These are phyloP conservation scores for Galerucella pusilla DNA, from an alignment of 2,888 invertebrate genomes.

Conservation along the genomic window DNA sequence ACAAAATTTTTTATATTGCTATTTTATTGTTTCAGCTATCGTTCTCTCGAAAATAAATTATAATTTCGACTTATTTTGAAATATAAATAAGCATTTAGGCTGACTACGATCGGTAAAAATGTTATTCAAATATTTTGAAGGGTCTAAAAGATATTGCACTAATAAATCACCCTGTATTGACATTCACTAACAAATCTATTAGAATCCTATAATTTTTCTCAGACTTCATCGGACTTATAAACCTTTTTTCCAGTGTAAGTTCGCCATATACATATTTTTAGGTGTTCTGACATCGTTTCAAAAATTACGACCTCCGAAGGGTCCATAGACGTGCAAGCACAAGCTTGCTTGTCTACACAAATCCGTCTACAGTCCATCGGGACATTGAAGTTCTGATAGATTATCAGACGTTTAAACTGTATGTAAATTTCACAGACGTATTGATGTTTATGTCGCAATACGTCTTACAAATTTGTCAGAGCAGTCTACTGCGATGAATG, in stretches of 20 bases:
- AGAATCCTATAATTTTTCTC: too few species aligned
- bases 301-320: background rate
- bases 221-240: background rate
- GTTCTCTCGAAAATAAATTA: too few species aligned
- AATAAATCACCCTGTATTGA: too few species aligned
- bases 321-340: background rate
- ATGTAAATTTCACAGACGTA: constrained; percentile 59
- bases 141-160: too few species aligned
- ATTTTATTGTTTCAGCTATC: too few species aligned
- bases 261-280: background rate
- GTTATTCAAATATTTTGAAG: too few species aligned
- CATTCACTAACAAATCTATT: too few species aligned
- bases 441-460: constrained; percentile 60
- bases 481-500: constrained; percentile 43
- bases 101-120: too few species aligned
- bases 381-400: constrained; percentile 60
- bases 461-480: constrained; percentile 59
- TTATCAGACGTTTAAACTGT: constrained; percentile 56
- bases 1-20: too few species aligned
- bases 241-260: background rate
- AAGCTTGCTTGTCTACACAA: constrained; percentile 51
- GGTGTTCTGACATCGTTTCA: background rate
- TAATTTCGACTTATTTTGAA: too few species aligned
- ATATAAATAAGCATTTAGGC: too few species aligned
- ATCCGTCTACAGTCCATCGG: constrained; percentile 57